Evolutionary conservation across 1,140 invertebrate species (phyloP), one percentile per base, ranked within the genome.

Genomic region (Drosophila simulans): DNA sequence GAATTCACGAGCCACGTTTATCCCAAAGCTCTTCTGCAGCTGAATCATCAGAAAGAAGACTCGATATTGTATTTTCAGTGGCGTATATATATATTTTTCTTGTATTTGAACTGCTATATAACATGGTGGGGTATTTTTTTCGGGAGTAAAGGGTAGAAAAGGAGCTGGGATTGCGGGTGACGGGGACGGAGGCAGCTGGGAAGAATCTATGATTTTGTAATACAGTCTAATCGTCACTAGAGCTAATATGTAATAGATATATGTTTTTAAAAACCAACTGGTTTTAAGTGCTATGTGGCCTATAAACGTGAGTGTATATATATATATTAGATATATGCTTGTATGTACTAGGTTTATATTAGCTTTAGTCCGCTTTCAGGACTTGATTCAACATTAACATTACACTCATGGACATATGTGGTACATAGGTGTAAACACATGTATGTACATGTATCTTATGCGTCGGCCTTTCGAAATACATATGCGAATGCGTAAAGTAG

Each of bases 211-310:
- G 65, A 82, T 83, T 82, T 78, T 62, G 62, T 77, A 63, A 79
- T 79, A 86, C 82, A 86, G 82, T 83, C 83, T 82, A 85, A 76
- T 49, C 49, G 64, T 85, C 57, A 82, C 78, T 82, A 82, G 43
- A 66, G 45, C 84, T 71, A 85, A 54, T 54, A 60, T 76, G 48
- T 54, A 64, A 57, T 75, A 53, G 40, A 46, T 51, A 51, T 22
- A 52, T 58, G 17, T 20, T 25, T 74, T 80, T 68, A 77, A 77
- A 74, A 69, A 86, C 73, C 78, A 81, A 86, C 73, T 84, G 80
- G 80, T 58, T 69, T 77, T 58, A 59, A 53, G 69, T 78, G 69
- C 63, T 64, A 77, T 63, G 46, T 69, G 51, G 52, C 68, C 56
- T 51, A 35, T 51, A 34, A 51, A 51, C 27, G 45, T 48, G 25